Evolutionary conservation across 2,888 invertebrate species (phyloP).

Genomic region (Barypeithes pellucidus): DNA sequence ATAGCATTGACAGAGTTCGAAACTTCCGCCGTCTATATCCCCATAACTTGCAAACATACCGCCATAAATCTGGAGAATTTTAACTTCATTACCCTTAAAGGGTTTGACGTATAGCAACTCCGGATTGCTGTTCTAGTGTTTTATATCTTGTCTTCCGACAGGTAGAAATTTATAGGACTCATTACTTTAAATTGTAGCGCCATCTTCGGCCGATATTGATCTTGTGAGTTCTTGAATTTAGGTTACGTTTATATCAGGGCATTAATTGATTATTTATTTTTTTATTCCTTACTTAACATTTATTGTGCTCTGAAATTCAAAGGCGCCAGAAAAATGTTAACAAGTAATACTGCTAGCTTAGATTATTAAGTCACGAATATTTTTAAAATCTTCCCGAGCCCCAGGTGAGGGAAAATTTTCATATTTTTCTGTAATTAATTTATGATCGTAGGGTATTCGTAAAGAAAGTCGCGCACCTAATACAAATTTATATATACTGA

Average conservation of each 20-base stretch:
- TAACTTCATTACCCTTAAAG: slow-evolving; percentile 34
- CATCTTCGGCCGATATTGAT: slow-evolving; percentile 41
- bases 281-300: no score
- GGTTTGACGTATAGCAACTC: slow-evolving; percentile 29
- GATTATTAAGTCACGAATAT: no score
- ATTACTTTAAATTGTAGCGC: slow-evolving; percentile 43
- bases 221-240: slow-evolving; percentile 39
- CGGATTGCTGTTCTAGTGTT: slow-evolving; percentile 26
- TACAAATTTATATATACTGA: no score
- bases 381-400: no score
- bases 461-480: no score
- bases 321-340: no score
- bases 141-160: slow-evolving; percentile 47
- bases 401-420: no score
- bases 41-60: slow-evolving; percentile 20
- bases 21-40: not conserved
- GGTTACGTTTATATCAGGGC: slow-evolving; percentile 25
- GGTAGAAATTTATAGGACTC: slow-evolving; percentile 47
- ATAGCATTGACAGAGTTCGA: not conserved
- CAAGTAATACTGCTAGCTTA: no score
- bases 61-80: slow-evolving; percentile 35
- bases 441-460: no score
- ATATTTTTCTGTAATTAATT: no score
- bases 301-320: no score
- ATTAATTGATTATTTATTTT: not conserved